phyloP scores from a whole-genome alignment of 2,888 invertebrate genomes.

The Ornithoptera priamus region DNA sequence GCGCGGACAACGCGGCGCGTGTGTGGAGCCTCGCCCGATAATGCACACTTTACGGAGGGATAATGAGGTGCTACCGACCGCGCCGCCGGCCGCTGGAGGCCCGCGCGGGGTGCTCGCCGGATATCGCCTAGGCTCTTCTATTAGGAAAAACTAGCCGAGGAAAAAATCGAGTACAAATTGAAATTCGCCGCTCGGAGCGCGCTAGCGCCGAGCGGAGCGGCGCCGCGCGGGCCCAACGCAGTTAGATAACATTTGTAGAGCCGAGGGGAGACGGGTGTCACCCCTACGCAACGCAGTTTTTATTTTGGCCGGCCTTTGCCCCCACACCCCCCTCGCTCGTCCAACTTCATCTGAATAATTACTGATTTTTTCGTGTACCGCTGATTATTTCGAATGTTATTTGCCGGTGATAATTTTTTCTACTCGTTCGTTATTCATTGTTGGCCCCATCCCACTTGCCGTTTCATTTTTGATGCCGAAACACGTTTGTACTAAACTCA shows the following conservation, averaged over 20 bases:
- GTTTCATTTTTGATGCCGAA: slow-evolving; percentile 19
- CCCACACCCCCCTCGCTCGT: slow-evolving; percentile 77
- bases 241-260: slow-evolving; percentile 80
- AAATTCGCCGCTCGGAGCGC: slow-evolving; percentile 67
- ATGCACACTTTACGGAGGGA: slow-evolving; percentile 57
- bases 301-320: slow-evolving; percentile 79
- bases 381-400: slow-evolving; percentile 80
- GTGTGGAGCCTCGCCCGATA: slow-evolving; percentile 66
- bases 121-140: slow-evolving; percentile 56
- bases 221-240: slow-evolving; percentile 72
- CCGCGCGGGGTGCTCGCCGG: slow-evolving; percentile 42
- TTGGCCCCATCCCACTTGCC: slow-evolving; percentile 29
- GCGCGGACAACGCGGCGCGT: slow-evolving; percentile 64
- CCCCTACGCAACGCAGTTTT: slow-evolving; percentile 80
- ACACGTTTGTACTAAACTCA: slow-evolving; percentile 5
- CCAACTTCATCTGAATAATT: slow-evolving; percentile 81
- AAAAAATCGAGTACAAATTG: slow-evolving; percentile 75
- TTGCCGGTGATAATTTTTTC: slow-evolving; percentile 77
- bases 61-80: slow-evolving; percentile 45
- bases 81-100: slow-evolving; percentile 39
- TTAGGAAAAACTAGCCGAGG: slow-evolving; percentile 68
- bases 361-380: slow-evolving; percentile 80
- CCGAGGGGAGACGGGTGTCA: slow-evolving; percentile 64
- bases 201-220: slow-evolving; percentile 72
- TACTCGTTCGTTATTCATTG: slow-evolving; percentile 69